phyloP scores from a whole-genome alignment of 1,140 invertebrate genomes.

The Drosophila sp. region DNA sequence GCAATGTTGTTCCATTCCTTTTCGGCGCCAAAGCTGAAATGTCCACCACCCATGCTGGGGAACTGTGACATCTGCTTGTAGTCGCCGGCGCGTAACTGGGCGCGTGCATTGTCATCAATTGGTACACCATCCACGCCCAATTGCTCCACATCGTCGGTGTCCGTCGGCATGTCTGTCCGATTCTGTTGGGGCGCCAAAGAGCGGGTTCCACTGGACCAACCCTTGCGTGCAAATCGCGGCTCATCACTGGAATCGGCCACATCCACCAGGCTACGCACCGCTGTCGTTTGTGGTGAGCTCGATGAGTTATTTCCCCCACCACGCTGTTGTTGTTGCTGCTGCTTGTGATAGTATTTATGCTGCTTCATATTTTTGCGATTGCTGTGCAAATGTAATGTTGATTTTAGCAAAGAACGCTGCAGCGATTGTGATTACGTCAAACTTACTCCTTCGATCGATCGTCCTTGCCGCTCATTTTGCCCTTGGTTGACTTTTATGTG shows the following conservation, averaged over 20 bases:
- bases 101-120: conserved; percentile 66
- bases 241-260: conserved; percentile 81
- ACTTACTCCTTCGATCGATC: conserved; percentile 83
- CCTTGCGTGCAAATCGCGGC: conserved; percentile 61
- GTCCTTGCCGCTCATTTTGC: conserved; percentile 75
- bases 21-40: conserved; percentile 75
- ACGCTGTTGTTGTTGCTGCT: conserved; percentile 50
- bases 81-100: conserved; percentile 72
- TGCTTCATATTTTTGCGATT: conserved; percentile 79
- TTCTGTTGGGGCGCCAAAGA: conserved; percentile 59
- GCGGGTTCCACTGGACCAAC: conserved; percentile 51
- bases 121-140: conserved; percentile 48
- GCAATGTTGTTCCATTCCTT: conserved; percentile 72
- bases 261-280: conserved; percentile 71
- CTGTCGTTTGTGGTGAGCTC: conserved; percentile 61
- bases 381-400: conserved; percentile 15
- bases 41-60: conserved; percentile 67
- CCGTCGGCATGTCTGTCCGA: conserved; percentile 56
- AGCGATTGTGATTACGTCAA: conserved; percentile 31
- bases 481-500: not conserved
- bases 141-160: conserved; percentile 59
- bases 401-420: not conserved
- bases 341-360: conserved; percentile 57
- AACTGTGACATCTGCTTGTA: conserved; percentile 71
- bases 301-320: conserved; percentile 59